A percentile compares a stretch with the other conserved stretches of the same genome.
phyloP scores from a whole-genome alignment of 2,113 vertebrate species.

The Pagrus major region DNA sequence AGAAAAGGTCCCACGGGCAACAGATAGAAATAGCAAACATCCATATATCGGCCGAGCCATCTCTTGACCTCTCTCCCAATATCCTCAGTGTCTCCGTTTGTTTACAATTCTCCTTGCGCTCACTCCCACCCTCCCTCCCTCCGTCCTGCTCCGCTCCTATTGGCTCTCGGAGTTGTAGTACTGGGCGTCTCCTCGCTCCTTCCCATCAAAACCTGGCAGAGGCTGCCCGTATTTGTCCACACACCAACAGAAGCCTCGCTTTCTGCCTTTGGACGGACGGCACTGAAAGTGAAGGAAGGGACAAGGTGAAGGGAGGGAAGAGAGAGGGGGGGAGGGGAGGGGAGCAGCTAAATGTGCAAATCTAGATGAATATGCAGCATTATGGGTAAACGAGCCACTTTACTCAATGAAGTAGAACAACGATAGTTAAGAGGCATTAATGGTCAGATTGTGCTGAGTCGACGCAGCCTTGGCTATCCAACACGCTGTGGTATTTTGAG shows the following conservation, averaged over 20 bases:
- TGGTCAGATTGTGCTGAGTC: conserved; percentile 77
- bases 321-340: not conserved
- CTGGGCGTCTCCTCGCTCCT: conserved; percentile 87
- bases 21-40: conserved; percentile 76
- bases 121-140: conserved; percentile 54
- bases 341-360: conserved; percentile 44
- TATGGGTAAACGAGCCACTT: conserved; percentile 63
- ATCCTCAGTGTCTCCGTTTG: conserved; percentile 70
- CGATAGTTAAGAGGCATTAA: conserved; percentile 76
- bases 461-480: conserved; percentile 72
- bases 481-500: conserved; percentile 80
- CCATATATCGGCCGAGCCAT: conserved; percentile 70
- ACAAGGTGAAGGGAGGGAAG: conserved; percentile 59
- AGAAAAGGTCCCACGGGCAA: conserved; percentile 72
- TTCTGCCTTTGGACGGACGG: conserved; percentile 94
- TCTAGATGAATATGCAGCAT: conserved; percentile 56
- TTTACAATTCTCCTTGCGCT: conserved; percentile 71
- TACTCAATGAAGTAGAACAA: conserved; percentile 70
- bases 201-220: conserved; percentile 87
- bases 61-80: conserved; percentile 75
- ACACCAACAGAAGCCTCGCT: conserved; percentile 95
- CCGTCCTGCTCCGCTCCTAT: conserved; percentile 77
- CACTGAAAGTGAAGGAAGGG: conserved; percentile 85
- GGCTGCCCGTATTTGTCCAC: conserved; percentile 96
- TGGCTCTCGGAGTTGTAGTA: conserved; percentile 90